Conservation (phyloP, 2,888 invertebrate species). For the Zeuzera pyrina region DNA sequence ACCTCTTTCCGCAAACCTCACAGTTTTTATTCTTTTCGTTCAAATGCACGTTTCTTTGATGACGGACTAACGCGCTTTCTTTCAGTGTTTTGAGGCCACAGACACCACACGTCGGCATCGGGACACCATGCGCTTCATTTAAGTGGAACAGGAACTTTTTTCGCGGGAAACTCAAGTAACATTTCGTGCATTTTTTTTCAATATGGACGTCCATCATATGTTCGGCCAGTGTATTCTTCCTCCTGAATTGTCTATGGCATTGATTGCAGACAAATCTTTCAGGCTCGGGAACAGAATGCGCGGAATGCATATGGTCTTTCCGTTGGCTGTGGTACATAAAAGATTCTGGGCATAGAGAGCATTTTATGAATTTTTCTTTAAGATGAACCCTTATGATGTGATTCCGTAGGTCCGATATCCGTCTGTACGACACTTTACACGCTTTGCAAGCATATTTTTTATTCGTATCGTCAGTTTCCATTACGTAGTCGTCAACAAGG, state of each 20-base stretch:
- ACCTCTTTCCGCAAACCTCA: slow-evolving; percentile 23
- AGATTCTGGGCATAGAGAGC: slow-evolving; percentile 18
- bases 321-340: slow-evolving; percentile 26
- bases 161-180: slow-evolving; percentile 16
- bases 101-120: slow-evolving; percentile 27
- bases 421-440: slow-evolving; percentile 20
- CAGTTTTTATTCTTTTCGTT: slow-evolving; percentile 23
- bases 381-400: slow-evolving; percentile 20
- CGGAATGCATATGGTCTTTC: slow-evolving; percentile 11
- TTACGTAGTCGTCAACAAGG: slow-evolving; percentile 19
- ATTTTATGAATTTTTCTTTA: slow-evolving; percentile 22
- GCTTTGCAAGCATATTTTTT: slow-evolving; percentile 22
- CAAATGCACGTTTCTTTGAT: slow-evolving; percentile 25
- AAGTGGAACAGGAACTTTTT: slow-evolving; percentile 19
- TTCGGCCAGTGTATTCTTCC: slow-evolving; percentile 23
- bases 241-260: slow-evolving; percentile 20
- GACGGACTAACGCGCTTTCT: slow-evolving; percentile 17
- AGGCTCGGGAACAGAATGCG: slow-evolving; percentile 10
- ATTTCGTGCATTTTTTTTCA: slow-evolving; percentile 17
- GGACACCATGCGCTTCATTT: slow-evolving; percentile 22
- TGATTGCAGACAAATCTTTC: slow-evolving; percentile 16
- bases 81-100: slow-evolving; percentile 18
- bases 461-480: slow-evolving; percentile 10
- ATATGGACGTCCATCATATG: slow-evolving; percentile 21
- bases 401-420: slow-evolving; percentile 21